Evolutionary conservation across 2,113 vertebrate genomes (phyloP).

Genomic region (Sporophila hypoxantha): DNA sequence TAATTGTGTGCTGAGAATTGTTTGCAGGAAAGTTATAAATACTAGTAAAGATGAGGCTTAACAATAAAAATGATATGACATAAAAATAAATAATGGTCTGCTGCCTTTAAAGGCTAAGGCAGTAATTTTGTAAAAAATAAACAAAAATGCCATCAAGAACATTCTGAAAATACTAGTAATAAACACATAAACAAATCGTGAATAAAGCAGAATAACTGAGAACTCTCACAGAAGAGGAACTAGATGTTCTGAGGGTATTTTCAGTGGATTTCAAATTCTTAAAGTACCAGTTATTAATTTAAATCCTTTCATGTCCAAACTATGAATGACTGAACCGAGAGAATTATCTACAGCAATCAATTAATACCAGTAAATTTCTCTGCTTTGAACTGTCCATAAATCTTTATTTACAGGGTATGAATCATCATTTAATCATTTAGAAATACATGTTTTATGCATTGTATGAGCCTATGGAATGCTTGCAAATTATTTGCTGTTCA

Average conservation of each 20-base stretch:
- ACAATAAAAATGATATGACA: neutral
- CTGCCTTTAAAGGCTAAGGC: neutral
- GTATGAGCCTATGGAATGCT: neutral
- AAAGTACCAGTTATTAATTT: neutral
- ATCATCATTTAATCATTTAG: neutral
- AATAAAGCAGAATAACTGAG: neutral
- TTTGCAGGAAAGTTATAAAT: constrained; percentile 14
- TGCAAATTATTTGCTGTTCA: neutral
- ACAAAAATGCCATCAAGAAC: neutral
- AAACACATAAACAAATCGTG: neutral
- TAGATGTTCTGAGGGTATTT: neutral
- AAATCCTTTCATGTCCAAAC: neutral
- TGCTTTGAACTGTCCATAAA: neutral
- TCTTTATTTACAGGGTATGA: neutral
- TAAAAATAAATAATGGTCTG: constrained; percentile 23
- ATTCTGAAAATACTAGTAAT: neutral
- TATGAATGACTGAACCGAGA: neutral
- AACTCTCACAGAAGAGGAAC: neutral
- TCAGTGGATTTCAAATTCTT: neutral
- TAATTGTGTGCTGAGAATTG: neutral
- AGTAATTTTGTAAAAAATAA: constrained; percentile 26
- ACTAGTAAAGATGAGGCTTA: constrained; percentile 3
- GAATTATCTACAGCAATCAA: neutral
- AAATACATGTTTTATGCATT: neutral
- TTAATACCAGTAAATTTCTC: neutral